Conservation (phyloP, 2,113 vertebrate genomes). For the Platysternon megacephalum region DNA sequence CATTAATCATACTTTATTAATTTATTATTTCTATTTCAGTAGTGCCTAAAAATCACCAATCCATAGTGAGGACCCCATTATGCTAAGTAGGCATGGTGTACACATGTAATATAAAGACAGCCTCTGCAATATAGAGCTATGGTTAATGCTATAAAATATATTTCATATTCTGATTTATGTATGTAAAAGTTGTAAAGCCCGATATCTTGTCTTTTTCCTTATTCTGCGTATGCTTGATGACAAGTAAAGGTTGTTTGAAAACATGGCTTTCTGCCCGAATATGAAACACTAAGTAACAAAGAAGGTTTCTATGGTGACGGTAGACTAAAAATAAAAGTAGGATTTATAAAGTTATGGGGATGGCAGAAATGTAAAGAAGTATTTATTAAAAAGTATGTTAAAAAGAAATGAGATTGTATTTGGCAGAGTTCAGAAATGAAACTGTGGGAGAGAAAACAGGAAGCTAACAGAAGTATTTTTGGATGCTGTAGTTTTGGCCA, state of each 20-base stretch:
- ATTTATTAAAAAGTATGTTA: not conserved
- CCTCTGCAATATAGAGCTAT: not conserved
- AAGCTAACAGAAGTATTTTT: not conserved
- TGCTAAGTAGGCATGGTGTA: not conserved
- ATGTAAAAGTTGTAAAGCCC: not conserved
- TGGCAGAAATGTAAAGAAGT: not conserved
- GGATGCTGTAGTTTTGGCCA: not conserved
- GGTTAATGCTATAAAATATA: not conserved
- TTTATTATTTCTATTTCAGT: not conserved
- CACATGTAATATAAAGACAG: not conserved
- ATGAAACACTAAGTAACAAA: not conserved
- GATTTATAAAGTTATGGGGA: not conserved
- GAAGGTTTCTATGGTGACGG: not conserved
- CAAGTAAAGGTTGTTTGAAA: not conserved
- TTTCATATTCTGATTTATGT: rapidly evolving
- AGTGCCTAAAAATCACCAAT: not conserved
- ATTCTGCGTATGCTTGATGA: rapidly evolving
- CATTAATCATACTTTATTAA: not conserved
- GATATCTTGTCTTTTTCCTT: not conserved
- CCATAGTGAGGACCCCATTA: not conserved
- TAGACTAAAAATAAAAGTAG: not conserved
- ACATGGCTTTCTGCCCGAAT: not conserved
- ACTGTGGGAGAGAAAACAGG: not conserved
- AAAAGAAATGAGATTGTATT: not conserved
- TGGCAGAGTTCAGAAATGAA: not conserved